phyloP scores from a whole-genome alignment of 2,888 invertebrate species.

The Homarus gammarus region DNA sequence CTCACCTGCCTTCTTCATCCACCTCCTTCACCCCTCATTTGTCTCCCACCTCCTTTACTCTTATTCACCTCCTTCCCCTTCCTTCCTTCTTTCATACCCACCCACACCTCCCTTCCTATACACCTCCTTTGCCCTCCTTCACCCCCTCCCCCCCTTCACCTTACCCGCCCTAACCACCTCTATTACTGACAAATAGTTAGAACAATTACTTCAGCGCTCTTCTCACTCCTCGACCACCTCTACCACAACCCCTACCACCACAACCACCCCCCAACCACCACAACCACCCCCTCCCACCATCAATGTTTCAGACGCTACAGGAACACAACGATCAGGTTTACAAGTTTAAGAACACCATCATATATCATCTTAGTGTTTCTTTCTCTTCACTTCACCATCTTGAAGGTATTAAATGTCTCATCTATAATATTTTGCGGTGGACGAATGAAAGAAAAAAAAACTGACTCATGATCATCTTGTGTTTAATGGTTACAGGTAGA shows the following conservation, averaged over 20 bases:
- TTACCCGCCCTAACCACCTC: neutral
- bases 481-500: too few relatives aligned
- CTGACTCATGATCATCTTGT: too few relatives aligned
- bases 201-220: slow-evolving; percentile 1
- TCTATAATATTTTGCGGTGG: neutral
- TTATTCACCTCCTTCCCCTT: neutral
- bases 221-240: too few relatives aligned
- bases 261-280: neutral
- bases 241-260: neutral
- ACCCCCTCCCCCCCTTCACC: neutral
- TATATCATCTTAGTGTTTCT: too few relatives aligned
- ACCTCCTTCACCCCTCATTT: slow-evolving; percentile 20
- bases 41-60: neutral
- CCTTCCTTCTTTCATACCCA: neutral
- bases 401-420: neutral
- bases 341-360: too few relatives aligned
- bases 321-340: too few relatives aligned
- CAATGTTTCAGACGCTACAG: too few relatives aligned
- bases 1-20: too few relatives aligned
- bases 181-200: slow-evolving; percentile 25
- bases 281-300: neutral
- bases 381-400: neutral
- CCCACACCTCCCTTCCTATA: neutral
- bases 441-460: too few relatives aligned
- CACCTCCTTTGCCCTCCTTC: slow-evolving; percentile 3